Evolutionary conservation across 2,888 invertebrate species (phyloP).

Genomic region (Sphaerophoria taeniata): DNA sequence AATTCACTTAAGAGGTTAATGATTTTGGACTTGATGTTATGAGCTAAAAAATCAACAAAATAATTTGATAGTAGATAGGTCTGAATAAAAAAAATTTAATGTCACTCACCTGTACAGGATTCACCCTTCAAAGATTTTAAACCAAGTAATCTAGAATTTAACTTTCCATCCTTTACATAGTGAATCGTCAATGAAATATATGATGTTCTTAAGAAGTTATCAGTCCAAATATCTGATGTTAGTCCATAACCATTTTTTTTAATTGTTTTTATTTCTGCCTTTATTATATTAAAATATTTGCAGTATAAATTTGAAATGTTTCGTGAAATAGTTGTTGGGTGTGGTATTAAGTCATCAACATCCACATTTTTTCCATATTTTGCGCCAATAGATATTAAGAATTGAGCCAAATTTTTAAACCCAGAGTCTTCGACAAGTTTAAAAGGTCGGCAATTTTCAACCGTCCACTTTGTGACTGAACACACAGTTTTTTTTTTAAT

Average conservation of each 20-base stretch:
- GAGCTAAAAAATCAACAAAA: too few species aligned
- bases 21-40: too few species aligned
- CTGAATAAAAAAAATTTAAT: too few species aligned
- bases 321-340: conserved; percentile 55
- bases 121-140: neutral
- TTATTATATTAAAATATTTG: conserved; percentile 55
- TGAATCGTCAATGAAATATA: conserved; percentile 60
- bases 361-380: neutral
- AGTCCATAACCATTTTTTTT: conserved; percentile 63
- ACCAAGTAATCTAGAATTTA: neutral
- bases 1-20: too few species aligned
- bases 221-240: conserved; percentile 55
- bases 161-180: conserved; percentile 52
- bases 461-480: too few species aligned
- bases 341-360: conserved; percentile 35
- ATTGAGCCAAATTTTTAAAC: too few species aligned
- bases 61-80: too few species aligned
- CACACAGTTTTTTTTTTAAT: too few species aligned
- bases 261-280: conserved; percentile 49
- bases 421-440: too few species aligned
- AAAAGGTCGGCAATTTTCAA: too few species aligned
- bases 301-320: conserved; percentile 47
- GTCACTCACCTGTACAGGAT: too few species aligned
- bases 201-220: conserved; percentile 31
- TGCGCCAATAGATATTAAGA: neutral